Evolutionary conservation across 2,888 invertebrate species (phyloP).

Genomic region (Ptychoptera contaminata): DNA sequence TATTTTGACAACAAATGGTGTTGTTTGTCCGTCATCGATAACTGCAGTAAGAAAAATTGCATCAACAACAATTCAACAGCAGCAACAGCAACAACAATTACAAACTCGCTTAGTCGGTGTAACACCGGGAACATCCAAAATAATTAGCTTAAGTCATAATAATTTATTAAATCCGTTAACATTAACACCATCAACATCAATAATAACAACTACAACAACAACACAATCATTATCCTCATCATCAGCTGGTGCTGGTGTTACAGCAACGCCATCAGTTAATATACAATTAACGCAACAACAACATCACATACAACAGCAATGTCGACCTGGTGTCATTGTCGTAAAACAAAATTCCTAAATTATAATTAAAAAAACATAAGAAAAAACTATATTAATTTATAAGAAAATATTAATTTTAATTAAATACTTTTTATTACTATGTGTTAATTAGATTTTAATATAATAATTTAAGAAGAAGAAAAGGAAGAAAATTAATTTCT

Average conservation of each 20-base stretch:
- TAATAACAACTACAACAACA: slow-evolving; percentile 20
- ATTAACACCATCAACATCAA: neutral
- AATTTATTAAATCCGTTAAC: neutral
- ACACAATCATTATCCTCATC: slow-evolving; percentile 12
- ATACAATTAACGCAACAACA: slow-evolving; percentile 18
- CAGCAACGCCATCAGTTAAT: neutral
- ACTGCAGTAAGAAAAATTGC: slow-evolving; percentile 7
- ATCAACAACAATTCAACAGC: slow-evolving; percentile 13
- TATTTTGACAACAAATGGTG: slow-evolving; percentile 14
- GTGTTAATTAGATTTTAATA: too few species aligned
- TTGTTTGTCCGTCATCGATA: too few species aligned
- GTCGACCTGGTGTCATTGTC: slow-evolving; percentile 80
- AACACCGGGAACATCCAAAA: slow-evolving; percentile 9
- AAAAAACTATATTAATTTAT: too few species aligned
- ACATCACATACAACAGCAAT: slow-evolving; percentile 40
- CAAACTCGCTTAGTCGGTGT: neutral
- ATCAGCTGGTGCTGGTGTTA: slow-evolving; percentile 5
- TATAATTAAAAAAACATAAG: slow-evolving; percentile 16
- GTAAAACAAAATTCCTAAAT: slow-evolving; percentile 71
- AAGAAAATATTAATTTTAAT: too few species aligned
- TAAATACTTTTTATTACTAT: too few species aligned
- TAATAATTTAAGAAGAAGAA: too few species aligned
- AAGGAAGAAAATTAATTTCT: too few species aligned
- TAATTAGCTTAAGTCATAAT: neutral
- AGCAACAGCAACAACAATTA: slow-evolving; percentile 9